A percentile compares a stretch with the other conserved stretches of the same genome.
Conservation (phyloP, 2,113 vertebrate genomes). For the Brachyhypopomus occidentalis region DNA sequence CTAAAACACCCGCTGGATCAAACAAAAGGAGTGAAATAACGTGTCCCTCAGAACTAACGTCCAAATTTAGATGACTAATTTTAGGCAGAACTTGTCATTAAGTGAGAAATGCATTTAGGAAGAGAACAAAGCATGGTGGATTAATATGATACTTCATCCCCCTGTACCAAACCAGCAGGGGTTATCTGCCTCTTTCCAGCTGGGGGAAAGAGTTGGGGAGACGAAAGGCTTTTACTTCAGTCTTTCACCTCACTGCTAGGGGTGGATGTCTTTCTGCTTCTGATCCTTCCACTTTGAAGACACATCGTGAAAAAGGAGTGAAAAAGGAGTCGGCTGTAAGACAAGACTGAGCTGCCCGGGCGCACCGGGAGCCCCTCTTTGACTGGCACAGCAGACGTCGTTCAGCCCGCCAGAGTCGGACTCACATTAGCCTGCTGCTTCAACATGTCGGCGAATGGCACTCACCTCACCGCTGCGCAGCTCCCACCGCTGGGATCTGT, state of each 20-base stretch:
- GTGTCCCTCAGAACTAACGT: conserved; percentile 2
- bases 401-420: neutral
- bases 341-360: neutral
- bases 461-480: neutral
- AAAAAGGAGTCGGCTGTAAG: neutral
- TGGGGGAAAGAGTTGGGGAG: neutral
- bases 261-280: neutral
- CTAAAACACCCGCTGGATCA: neutral
- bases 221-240: neutral
- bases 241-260: neutral
- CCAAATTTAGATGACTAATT: conserved; percentile 44
- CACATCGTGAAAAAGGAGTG: neutral
- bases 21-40: neutral
- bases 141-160: conserved; percentile 49
- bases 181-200: conserved; percentile 28
- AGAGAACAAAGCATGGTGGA: conserved; percentile 31
- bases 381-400: neutral
- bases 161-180: conserved; percentile 19
- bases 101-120: conserved; percentile 48
- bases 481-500: neutral
- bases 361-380: neutral
- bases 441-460: neutral
- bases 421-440: conserved; percentile 25
- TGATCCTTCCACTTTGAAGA: conserved; percentile 4
- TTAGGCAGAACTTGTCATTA: conserved; percentile 41